Conservation (phyloP, 2,888 invertebrate genomes). For the Thysanoteuthis rhombus region DNA sequence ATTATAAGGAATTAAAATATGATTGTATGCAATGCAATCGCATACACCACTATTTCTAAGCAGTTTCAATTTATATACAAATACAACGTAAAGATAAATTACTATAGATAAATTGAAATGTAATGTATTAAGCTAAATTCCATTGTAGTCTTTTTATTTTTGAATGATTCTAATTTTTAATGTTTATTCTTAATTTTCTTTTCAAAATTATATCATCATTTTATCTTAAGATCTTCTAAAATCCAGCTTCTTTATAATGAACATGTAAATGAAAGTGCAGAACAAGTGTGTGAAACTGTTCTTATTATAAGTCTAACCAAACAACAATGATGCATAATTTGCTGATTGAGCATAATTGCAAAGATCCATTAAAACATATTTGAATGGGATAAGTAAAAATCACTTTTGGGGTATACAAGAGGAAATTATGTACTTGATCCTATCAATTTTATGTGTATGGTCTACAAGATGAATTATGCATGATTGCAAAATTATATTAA, state of each 20-base stretch:
- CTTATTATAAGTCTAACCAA: not conserved
- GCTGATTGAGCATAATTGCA: not conserved
- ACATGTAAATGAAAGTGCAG: not conserved
- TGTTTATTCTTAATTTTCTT: not conserved
- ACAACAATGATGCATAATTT: not conserved
- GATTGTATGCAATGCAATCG: not conserved
- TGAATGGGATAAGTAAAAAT: not conserved
- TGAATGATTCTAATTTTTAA: not conserved
- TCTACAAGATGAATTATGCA: not conserved
- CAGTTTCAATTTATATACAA: not conserved
- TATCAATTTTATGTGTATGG: not conserved
- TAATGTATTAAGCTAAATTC: not conserved
- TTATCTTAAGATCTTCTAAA: not conserved
- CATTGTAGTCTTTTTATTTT: not conserved
- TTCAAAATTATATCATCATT: not conserved
- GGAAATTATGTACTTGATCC: not conserved
- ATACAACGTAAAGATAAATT: not conserved
- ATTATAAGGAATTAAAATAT: slow-evolving; percentile 12
- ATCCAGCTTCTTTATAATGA: not conserved
- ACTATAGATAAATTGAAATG: not conserved
- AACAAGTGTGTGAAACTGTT: not conserved
- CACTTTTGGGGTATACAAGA: not conserved
- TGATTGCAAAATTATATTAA: not conserved
- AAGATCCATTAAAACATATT: not conserved
- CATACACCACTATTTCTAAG: slow-evolving; percentile 12